Conservation (phyloP, 2,888 invertebrate genomes). For the Polyommatus icarus region DNA sequence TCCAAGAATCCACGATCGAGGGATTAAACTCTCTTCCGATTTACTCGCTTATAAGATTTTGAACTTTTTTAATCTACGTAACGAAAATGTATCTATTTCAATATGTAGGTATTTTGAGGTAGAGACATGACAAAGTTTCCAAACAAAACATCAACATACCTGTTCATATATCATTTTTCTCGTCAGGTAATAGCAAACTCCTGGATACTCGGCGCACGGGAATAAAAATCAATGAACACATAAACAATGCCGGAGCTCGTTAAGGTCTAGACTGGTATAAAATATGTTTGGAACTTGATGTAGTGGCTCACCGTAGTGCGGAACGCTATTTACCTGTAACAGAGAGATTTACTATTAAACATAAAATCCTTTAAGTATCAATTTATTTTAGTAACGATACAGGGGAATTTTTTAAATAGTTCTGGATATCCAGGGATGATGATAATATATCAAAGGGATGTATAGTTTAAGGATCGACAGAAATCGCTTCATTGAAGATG, state of each 20-base stretch:
- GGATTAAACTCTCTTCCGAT: background rate
- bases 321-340: conserved; percentile 56
- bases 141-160: conserved; percentile 1
- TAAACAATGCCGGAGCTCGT: conserved; percentile 28
- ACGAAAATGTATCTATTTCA: too few relatives aligned
- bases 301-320: conserved; percentile 40
- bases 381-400: conserved; percentile 23
- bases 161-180: conserved; percentile 12
- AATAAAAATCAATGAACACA: conserved; percentile 29
- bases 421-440: background rate
- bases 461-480: background rate
- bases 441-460: background rate
- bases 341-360: conserved; percentile 49
- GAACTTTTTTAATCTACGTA: background rate
- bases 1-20: too few relatives aligned
- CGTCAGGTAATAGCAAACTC: conserved; percentile 5
- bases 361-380: conserved; percentile 29
- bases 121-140: background rate
- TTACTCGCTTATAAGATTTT: background rate
- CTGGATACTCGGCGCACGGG: background rate
- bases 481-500: too few relatives aligned
- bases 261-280: conserved; percentile 30
- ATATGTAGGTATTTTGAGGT: too few relatives aligned
- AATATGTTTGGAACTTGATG: conserved; percentile 30
- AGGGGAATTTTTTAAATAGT: conserved; percentile 19